phyloP scores from a whole-genome alignment of 2,797 vertebrate species.

The Enteromius anoplus region DNA sequence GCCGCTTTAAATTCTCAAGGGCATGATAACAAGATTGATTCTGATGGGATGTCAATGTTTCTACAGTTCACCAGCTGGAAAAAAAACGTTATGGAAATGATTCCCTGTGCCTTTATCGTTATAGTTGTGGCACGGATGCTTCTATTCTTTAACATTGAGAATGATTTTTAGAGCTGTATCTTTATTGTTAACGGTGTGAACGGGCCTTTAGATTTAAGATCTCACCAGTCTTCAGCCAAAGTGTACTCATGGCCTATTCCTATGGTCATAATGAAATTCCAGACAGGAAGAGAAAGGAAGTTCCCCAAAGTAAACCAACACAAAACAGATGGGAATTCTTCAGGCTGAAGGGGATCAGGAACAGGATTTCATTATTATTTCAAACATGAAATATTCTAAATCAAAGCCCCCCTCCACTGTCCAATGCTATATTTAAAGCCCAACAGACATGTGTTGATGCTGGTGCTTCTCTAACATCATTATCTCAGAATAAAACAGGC shows the following conservation, averaged over 20 bases:
- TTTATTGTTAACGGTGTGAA: too few species aligned
- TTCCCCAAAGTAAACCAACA: neutral
- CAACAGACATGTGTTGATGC: neutral
- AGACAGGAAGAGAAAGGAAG: slow-evolving; percentile 17
- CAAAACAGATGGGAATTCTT: neutral
- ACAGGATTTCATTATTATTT: neutral
- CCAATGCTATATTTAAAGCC: neutral
- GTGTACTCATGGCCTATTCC: neutral
- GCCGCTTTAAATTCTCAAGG: too few species aligned
- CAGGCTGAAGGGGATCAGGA: neutral
- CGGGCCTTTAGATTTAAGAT: slow-evolving; percentile 4
- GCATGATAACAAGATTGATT: too few species aligned
- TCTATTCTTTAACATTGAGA: too few species aligned
- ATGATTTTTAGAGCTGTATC: too few species aligned
- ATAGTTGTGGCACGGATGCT: too few species aligned
- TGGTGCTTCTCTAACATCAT: neutral
- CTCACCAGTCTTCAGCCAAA: neutral
- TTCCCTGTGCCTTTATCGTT: too few species aligned
- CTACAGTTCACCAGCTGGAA: too few species aligned
- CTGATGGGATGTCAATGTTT: too few species aligned
- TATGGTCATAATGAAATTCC: neutral
- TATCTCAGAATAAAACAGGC: slow-evolving; percentile 14
- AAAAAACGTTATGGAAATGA: too few species aligned
- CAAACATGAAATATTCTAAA: neutral
- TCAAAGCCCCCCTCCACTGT: neutral